Conservation (phyloP, 2,888 invertebrate species). For the Corbicula japonica region DNA sequence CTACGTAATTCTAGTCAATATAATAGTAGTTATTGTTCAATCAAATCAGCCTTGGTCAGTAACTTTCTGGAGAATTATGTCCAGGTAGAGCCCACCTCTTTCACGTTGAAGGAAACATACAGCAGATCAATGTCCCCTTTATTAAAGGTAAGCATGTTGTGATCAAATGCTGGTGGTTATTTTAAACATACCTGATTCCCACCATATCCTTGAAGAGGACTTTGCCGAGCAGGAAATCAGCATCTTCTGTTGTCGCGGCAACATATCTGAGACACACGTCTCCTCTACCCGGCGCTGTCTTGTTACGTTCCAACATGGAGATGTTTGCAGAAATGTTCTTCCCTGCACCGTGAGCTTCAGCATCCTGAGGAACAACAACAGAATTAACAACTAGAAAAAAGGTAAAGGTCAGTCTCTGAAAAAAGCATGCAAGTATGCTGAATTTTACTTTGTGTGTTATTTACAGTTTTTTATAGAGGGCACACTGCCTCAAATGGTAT, state of each 20-base stretch:
- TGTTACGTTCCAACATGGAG: constrained; percentile 84
- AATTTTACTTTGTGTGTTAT: too few relatives aligned
- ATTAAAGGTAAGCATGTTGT: background rate
- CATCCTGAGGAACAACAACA: constrained; percentile 83
- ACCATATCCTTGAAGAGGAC: constrained; percentile 83
- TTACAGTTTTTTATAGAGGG: too few relatives aligned
- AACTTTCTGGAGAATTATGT: too few relatives aligned
- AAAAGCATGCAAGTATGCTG: too few relatives aligned
- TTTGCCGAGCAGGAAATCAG: constrained; percentile 83
- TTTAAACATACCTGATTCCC: constrained; percentile 81
- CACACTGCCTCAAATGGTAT: too few relatives aligned
- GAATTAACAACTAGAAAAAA: too few relatives aligned
- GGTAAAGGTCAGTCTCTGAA: too few relatives aligned
- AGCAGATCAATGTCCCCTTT: background rate
- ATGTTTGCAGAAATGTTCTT: constrained; percentile 85
- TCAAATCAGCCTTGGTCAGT: too few relatives aligned
- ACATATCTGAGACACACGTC: constrained; percentile 83
- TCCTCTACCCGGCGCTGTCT: constrained; percentile 75
- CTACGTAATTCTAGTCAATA: too few relatives aligned
- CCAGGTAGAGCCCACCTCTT: too few relatives aligned
- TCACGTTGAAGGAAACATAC: too few relatives aligned
- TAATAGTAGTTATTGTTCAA: too few relatives aligned
- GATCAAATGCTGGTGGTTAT: background rate
- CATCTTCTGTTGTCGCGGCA: constrained; percentile 85
- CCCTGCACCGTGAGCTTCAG: constrained; percentile 85